These are phyloP conservation scores for Chinchilla lanigera DNA, from an alignment of 2,113 vertebrate genomes.

Conservation along the genomic window DNA sequence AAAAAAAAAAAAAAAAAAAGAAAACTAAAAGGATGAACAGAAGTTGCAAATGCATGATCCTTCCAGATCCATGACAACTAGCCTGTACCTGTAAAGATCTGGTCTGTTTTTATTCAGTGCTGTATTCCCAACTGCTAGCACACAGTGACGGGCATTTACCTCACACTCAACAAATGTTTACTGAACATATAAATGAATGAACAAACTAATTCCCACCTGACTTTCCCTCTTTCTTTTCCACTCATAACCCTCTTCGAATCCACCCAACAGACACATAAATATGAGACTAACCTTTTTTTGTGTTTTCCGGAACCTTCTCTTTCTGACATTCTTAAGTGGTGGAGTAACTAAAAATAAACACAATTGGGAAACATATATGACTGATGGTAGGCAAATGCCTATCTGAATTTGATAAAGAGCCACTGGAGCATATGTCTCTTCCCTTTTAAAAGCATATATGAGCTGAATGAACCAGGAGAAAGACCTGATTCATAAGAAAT, in stretches of 20 bases:
- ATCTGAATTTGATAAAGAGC: constrained; percentile 56
- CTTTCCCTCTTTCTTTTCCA: background rate
- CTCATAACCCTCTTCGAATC: background rate
- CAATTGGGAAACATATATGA: constrained; percentile 44
- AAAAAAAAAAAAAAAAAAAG: too few relatives aligned
- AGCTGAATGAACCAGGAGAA: constrained; percentile 36
- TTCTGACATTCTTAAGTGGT: constrained; percentile 96
- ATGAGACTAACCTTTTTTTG: constrained; percentile 83
- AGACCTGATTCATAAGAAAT: constrained; percentile 32
- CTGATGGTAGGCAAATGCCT: constrained; percentile 12
- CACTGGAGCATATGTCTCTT: background rate
- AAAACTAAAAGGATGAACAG: too few relatives aligned
- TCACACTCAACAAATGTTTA: constrained; percentile 48
- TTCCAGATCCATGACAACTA: background rate
- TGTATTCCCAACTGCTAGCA: constrained; percentile 5
- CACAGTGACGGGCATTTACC: constrained; percentile 14
- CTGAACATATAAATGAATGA: constrained; percentile 43
- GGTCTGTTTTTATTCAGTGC: constrained; percentile 37
- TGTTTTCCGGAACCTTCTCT: constrained; percentile 95
- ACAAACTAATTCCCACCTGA: background rate
- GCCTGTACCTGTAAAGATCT: constrained; percentile 17
- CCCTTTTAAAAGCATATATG: constrained; percentile 18
- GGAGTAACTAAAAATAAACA: constrained; percentile 89
- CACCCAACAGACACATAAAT: constrained; percentile 38
- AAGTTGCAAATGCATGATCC: constrained; percentile 52